Base-by-base conservation (phyloP, 2,113 vertebrate species). In the Menidia beryllina region DNA sequence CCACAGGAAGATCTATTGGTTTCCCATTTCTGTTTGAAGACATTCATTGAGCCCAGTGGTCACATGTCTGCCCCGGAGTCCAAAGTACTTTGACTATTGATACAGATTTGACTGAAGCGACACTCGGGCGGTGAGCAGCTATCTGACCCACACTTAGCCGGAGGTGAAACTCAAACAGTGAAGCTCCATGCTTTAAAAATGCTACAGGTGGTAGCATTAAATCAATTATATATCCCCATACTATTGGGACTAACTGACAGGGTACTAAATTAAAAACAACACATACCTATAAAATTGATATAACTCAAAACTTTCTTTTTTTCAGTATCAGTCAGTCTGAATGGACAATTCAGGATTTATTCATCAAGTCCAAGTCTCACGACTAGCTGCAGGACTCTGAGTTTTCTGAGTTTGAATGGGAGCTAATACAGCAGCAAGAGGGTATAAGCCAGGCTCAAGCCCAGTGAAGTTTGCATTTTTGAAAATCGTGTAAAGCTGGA, bases 11-110 rank as follows among this genome's bases (percentile, higher is more conserved):
- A 69, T 56, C 38, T 58, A 38, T 36, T 36, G 57, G 71, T 26
- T 63, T 71, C 60, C 60, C 64, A 66, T 61, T 62, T 50, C 7
- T 62, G 20, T n/a, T 60, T 50, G 75, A 83, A 81, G 53, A 64
- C 17, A 26, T n/a, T 53, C 57, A 68, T 54, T 77, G 43, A 81
- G 54, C 34, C 21, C 13, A 68, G 11, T n/a, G 15, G 62, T 78
- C 73, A 69, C 73, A 77, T 61, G 73, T 72, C 54, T 38, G 7
- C 30, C 45, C 58, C 1, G 4, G 41, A 64, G 69, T 53, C 27
- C 23, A 43, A 69, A 55, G 14, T 17, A 21, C 54, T 72, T 50
- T 41, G 23, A 30, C 60, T 21, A 6, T 55, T 56, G 23, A 6
- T 14, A 45, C 38, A 25, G 15, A 75, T 66, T 64, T 59, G 49